Conservation (phyloP, 64 coral and sea anemone genomes). For the Pocillopora damicornis region DNA sequence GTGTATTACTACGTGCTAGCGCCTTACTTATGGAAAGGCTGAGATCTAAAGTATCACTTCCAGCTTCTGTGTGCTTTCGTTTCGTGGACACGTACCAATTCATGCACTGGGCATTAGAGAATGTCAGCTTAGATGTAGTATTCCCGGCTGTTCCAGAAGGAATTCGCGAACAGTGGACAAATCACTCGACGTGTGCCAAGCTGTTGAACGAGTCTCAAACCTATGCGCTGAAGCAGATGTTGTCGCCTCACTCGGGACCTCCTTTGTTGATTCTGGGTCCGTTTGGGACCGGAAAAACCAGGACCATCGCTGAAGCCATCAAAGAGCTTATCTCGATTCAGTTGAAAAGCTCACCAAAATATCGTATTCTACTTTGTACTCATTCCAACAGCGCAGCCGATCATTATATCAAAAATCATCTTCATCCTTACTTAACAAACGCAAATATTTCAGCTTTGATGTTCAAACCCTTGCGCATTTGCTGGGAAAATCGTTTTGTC, state of each 20-base stretch:
- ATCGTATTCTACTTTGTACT: slow-evolving; percentile 88
- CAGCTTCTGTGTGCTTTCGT: slow-evolving; percentile 65
- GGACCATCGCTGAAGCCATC: slow-evolving; percentile 89
- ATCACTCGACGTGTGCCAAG: background rate
- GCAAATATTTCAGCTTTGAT: slow-evolving; percentile 9
- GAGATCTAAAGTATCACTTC: slow-evolving; percentile 38
- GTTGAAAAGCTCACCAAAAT: slow-evolving; percentile 20
- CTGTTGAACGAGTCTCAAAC: slow-evolving; percentile 35
- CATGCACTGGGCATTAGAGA: slow-evolving; percentile 67
- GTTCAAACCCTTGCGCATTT: slow-evolving; percentile 78
- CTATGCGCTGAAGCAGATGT: slow-evolving; percentile 27
- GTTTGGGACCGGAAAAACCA: slow-evolving; percentile 90
- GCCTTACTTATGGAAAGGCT: slow-evolving; percentile 7
- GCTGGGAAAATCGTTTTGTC: slow-evolving; percentile 89
- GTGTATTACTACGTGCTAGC: slow-evolving; percentile 58
- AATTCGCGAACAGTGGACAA: slow-evolving; percentile 1
- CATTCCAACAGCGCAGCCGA: slow-evolving; percentile 97
- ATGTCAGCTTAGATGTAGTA: slow-evolving; percentile 27
- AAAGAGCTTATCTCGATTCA: slow-evolving; percentile 66
- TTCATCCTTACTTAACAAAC: slow-evolving; percentile 59
- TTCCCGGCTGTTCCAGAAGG: slow-evolving; percentile 14
- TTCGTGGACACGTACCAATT: slow-evolving; percentile 69
- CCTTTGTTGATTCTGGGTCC: slow-evolving; percentile 63
- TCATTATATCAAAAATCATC: slow-evolving; percentile 91
- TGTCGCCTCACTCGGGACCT: slow-evolving; percentile 20